Base-by-base conservation (phyloP, 2,797 vertebrate genomes). In the Pachyuromys duprasi region DNA sequence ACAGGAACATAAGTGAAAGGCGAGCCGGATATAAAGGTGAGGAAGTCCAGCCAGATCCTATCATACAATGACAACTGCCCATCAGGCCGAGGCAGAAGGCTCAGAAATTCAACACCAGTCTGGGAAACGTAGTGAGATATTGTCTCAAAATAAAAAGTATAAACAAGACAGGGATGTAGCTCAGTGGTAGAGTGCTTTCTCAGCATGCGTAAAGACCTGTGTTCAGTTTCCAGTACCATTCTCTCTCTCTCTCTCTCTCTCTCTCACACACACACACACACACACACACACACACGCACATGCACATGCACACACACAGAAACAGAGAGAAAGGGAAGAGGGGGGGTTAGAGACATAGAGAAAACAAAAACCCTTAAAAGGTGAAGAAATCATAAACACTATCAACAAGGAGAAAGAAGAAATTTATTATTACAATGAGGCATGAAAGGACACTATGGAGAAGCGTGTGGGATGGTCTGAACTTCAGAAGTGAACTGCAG, bases 251-350 rank as follows among this genome's bases (percentile, higher is more conserved):
- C n/a, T n/a, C n/a, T n/a, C n/a, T n/a, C n/a, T n/a, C n/a, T n/a
- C n/a, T n/a, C n/a, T n/a, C n/a, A n/a, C n/a, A n/a, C n/a, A 4
- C 13, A 2, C 18, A 11, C 39, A 8, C 42, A 2, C 15, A 53
- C 74, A 49, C 74, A 76, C 24, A 49, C 6, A 76, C 74, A 49
- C 42, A 76, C 26, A 45, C 74, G 45, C 39, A 63, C 12, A 80
- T n/a, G n/a, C 6, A 76, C 74, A 49, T 26, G 49, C 26, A 45
- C 74, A 65, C 39, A 63, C 12, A 80, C 4, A 60, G n/a, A 63
- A 13, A 17, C 0, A 39, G 26, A 31, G 24, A 14, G 12, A 28
- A 8, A 79, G 1, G 36, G 11, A 55, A 1, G 31, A 57, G 17
- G 55, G 55, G 14, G 55, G 17, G 49, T 49, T 8, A 11, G 42